Evolutionary conservation across 1,140 invertebrate genomes (phyloP).

Genomic region (Heliconius congener): DNA sequence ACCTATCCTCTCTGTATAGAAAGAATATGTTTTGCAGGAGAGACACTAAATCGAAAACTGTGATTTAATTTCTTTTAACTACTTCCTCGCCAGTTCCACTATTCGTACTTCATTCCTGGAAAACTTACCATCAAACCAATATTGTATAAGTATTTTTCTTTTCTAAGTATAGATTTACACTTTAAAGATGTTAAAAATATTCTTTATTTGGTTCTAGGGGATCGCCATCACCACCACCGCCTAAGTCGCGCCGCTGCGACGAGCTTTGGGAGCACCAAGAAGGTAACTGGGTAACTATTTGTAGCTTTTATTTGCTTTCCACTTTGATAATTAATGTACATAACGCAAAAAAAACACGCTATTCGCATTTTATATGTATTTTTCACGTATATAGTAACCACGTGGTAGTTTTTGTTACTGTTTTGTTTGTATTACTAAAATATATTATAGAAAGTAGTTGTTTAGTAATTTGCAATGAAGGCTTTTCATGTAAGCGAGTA

Average conservation of each 20-base stretch:
- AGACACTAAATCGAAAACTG: too few species aligned
- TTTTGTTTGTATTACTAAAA: neutral
- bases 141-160: too few species aligned
- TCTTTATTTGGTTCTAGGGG: slow-evolving; percentile 45
- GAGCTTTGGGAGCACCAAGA: slow-evolving; percentile 65
- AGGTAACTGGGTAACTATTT: slow-evolving; percentile 79
- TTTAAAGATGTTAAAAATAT: too few species aligned
- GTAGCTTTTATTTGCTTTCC: slow-evolving; percentile 52
- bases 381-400: neutral
- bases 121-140: too few species aligned
- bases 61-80: too few species aligned
- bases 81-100: too few species aligned
- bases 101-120: too few species aligned
- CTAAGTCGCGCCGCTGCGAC: slow-evolving; percentile 71
- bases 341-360: neutral
- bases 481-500: neutral
- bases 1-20: too few species aligned
- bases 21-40: too few species aligned
- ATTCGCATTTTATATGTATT: neutral
- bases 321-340: neutral
- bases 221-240: slow-evolving; percentile 67
- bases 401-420: neutral
- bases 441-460: neutral
- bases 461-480: neutral
- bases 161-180: too few species aligned